Evolutionary conservation across 2,797 vertebrate species (phyloP).

Genomic region (Clangula hyemalis): DNA sequence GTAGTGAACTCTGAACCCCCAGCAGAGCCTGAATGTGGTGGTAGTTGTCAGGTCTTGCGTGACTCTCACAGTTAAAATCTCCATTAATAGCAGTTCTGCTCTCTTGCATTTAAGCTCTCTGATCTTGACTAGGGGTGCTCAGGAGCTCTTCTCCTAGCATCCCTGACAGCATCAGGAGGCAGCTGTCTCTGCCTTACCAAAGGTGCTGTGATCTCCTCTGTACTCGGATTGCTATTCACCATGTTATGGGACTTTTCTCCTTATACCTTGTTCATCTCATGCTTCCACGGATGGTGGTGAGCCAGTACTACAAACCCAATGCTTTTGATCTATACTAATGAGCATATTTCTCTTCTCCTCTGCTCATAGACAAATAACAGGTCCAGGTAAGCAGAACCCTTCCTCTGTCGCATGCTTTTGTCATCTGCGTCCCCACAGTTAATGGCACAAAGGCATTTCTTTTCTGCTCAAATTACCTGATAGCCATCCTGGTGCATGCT

Average conservation of each 20-base stretch:
- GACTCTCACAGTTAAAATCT: background rate
- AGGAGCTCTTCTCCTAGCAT: background rate
- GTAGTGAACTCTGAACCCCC: background rate
- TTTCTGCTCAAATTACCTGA: background rate
- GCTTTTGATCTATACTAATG: constrained; percentile 53
- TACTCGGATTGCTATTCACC: background rate
- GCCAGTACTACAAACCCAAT: background rate
- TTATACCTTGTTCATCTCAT: background rate
- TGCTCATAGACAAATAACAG: constrained; percentile 78
- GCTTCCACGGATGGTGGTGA: background rate
- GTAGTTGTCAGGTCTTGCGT: background rate
- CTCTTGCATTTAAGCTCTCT: background rate
- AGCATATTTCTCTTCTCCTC: constrained; percentile 74
- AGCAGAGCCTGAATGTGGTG: background rate
- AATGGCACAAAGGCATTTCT: constrained; percentile 43
- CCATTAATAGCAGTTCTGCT: background rate
- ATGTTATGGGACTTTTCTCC: background rate
- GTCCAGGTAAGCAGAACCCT: constrained; percentile 76
- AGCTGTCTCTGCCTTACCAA: background rate
- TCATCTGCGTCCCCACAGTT: constrained; percentile 36
- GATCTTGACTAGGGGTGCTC: background rate
- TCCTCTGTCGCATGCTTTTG: constrained; percentile 62
- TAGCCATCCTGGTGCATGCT: constrained; percentile 53
- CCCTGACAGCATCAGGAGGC: background rate
- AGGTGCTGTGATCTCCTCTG: background rate